These are phyloP conservation scores for Tiliqua scincoides DNA, from an alignment of 2,113 vertebrate genomes.

Conservation along the genomic window DNA sequence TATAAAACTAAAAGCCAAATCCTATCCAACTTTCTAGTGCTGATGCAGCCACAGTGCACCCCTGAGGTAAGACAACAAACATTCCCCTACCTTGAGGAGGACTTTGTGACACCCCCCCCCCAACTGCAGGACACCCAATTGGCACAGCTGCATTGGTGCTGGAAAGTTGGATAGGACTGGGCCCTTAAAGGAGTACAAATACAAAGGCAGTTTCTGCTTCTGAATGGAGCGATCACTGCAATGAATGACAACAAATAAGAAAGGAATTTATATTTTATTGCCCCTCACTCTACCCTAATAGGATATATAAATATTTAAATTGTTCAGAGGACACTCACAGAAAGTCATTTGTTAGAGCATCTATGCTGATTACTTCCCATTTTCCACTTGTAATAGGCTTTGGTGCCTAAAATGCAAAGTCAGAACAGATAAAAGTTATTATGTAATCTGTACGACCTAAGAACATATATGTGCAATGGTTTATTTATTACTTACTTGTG, in stretches of 20 bases:
- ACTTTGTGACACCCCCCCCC: too few relatives aligned
- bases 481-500: constrained; percentile 50
- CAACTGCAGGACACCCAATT: too few relatives aligned
- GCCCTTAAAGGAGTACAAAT: too few relatives aligned
- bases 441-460: neutral
- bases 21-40: too few relatives aligned
- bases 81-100: too few relatives aligned
- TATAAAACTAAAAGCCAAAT: too few relatives aligned
- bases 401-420: constrained; percentile 10
- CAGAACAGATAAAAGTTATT: neutral
- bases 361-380: constrained; percentile 82
- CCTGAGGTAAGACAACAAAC: too few relatives aligned
- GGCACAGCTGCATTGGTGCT: too few relatives aligned
- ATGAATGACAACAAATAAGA: neutral
- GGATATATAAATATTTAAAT: neutral
- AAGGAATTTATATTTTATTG: neutral
- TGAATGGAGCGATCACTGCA: neutral
- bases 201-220: neutral
- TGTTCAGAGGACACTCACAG: constrained; percentile 75
- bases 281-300: neutral
- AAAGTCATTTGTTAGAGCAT: constrained; percentile 67
- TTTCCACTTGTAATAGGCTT: constrained; percentile 72
- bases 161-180: too few relatives aligned
- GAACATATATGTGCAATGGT: constrained; percentile 12
- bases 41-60: too few relatives aligned